These are phyloP conservation scores for Calliopum simillimum DNA, from an alignment of 2,888 invertebrate genomes.

Conservation along the genomic window DNA sequence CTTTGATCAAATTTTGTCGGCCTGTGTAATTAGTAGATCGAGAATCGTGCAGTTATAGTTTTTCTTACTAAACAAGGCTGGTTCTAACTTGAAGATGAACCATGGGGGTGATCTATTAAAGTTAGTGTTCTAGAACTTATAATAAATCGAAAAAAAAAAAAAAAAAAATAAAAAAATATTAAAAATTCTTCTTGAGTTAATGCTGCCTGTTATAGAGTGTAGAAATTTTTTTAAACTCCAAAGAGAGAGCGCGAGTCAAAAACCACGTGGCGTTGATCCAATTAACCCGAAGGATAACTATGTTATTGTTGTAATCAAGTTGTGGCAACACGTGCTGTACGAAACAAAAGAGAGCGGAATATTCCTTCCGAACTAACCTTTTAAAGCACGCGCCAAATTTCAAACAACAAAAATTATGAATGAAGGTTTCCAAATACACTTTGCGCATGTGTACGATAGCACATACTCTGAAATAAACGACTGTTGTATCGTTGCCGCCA, in stretches of 20 bases:
- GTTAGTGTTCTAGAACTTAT: too few relatives aligned
- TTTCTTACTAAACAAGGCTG: too few relatives aligned
- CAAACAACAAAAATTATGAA: slow-evolving; percentile 36
- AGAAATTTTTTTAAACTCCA: slow-evolving; percentile 18
- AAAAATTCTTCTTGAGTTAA: too few relatives aligned
- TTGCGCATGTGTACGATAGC: not conserved
- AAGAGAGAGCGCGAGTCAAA: slow-evolving; percentile 29
- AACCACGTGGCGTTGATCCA: slow-evolving; percentile 59
- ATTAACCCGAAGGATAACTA: slow-evolving; percentile 53
- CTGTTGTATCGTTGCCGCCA: not conserved
- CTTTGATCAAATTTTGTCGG: too few relatives aligned
- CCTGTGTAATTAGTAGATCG: too few relatives aligned
- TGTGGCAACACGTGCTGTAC: slow-evolving; percentile 48
- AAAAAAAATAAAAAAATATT: too few relatives aligned
- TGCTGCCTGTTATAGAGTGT: too few relatives aligned
- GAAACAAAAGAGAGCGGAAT: slow-evolving; percentile 25
- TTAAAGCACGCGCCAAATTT: slow-evolving; percentile 45
- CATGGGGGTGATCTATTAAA: too few relatives aligned
- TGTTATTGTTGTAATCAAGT: slow-evolving; percentile 47
- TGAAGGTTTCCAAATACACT: slow-evolving; percentile 26
- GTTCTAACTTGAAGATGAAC: too few relatives aligned
- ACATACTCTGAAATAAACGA: too few relatives aligned
- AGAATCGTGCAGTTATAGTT: too few relatives aligned
- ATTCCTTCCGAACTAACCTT: slow-evolving; percentile 7
- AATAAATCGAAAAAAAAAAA: too few relatives aligned